Evolutionary conservation across 2,888 invertebrate species (phyloP).

Genomic region (Xanthorhoe spadicearia): DNA sequence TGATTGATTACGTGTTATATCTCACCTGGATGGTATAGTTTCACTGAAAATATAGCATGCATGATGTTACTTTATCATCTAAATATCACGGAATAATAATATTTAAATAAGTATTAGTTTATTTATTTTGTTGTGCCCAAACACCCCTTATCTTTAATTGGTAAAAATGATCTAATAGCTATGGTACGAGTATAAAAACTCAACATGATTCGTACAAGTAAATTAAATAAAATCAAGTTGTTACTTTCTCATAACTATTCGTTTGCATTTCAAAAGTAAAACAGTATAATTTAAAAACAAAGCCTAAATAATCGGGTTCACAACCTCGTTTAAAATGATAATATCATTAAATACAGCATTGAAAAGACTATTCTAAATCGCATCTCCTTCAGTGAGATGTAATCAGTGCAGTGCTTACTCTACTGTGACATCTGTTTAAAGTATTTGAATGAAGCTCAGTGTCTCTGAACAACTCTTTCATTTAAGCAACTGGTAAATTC

Average conservation of each 20-base stretch:
- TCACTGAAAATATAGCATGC: constrained; percentile 19
- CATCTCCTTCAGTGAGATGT: constrained; percentile 34
- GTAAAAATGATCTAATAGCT: no score
- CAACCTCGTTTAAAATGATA: constrained; percentile 21
- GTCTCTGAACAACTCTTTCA: constrained; percentile 32
- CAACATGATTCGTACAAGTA: background rate
- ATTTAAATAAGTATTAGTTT: background rate
- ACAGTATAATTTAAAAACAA: constrained; percentile 1
- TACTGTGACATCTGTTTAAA: constrained; percentile 40
- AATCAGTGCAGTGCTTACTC: constrained; percentile 38
- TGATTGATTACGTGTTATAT: constrained; percentile 39
- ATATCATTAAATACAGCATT: constrained; percentile 25
- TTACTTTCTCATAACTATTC: background rate
- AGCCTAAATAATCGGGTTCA: constrained; percentile 11
- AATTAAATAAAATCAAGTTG: background rate
- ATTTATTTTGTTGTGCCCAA: background rate
- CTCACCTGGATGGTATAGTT: constrained; percentile 35
- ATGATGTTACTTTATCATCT: constrained; percentile 8
- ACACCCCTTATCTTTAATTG: no score
- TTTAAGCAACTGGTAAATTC: constrained; percentile 36
- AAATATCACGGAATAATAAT: background rate
- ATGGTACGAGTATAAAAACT: background rate
- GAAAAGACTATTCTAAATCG: constrained; percentile 38
- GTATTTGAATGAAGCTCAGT: constrained; percentile 41
- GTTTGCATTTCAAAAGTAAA: background rate